Base-by-base conservation (phyloP, 2,113 vertebrate species). In the Dicrurus megarhynchus region DNA sequence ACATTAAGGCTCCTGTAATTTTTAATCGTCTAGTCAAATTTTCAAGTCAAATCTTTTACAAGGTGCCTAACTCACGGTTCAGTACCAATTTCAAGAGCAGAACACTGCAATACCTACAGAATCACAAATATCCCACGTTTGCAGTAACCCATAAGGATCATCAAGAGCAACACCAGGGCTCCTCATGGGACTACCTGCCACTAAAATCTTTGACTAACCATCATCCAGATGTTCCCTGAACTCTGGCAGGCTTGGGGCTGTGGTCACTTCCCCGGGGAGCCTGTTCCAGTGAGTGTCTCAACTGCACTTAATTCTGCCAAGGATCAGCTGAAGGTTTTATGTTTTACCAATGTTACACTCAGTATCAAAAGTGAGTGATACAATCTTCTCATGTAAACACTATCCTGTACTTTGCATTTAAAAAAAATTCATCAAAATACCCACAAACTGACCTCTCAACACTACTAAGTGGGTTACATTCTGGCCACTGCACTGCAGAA, bases 111-210 rank as follows among this genome's bases (percentile, higher is more conserved):
- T 28, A 49, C 14, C 46, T 39, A 9, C 2, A 77, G n/a, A 39
- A 63, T 42, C 23, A 50, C 2, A 17, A 24, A 0, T 15, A 23
- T 5, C 20, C 33, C 0, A 1, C 3, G 2, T 12, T 50, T 20
- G n/a, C 53, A 32, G 8, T 26, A 33, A 65, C 5, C 12, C 1
- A 0, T 13, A 30, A 27, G 2, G 18, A 68, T 18, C 4, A 32
- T 4, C 0, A 2, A 47, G 8, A 68, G 8, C 10, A 55, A 33
- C 13, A 46, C 37, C 24, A 44, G 20, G 28, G 17, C 23, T 84
- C 11, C 18, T 56, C 0, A 2, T 12, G 26, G 7, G 18, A 49
- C 33, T 24, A 49, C 16, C 19, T 4, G 18, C 23, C 28, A 55
- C 9, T 33, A 22, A 68, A 63, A 10, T 1, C 1, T 10, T 15